Conservation (phyloP, 2,797 vertebrate species). For the Pachyuromys duprasi region DNA sequence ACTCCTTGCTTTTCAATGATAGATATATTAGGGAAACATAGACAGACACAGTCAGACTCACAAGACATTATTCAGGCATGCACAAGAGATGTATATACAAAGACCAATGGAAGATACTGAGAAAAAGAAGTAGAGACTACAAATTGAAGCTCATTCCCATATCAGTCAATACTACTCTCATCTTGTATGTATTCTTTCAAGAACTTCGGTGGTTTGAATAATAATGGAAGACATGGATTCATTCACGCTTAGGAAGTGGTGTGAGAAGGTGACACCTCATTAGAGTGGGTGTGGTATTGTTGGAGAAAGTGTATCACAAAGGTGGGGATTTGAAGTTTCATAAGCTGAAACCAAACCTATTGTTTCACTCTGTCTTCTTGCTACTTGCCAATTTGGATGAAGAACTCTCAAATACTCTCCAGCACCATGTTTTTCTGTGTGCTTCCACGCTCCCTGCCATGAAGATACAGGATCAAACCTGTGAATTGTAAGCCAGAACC, state of each 20-base stretch:
- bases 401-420: neutral
- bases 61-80: no score
- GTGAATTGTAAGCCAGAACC: neutral
- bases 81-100: no score
- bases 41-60: neutral
- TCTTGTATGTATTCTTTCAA: neutral
- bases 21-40: neutral
- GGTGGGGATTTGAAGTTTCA: neutral
- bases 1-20: neutral
- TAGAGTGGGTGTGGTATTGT: neutral
- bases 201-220: neutral
- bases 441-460: fast-evolving
- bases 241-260: no score
- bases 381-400: neutral
- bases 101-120: neutral
- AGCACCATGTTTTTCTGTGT: neutral
- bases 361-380: neutral
- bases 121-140: neutral
- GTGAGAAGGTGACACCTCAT: neutral
- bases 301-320: no score
- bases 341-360: neutral
- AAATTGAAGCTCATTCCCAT: neutral
- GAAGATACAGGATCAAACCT: neutral
- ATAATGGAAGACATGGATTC: neutral
- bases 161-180: neutral